Evolutionary conservation across 2,888 invertebrate species (phyloP).

Genomic region (Cerastoderma edule): DNA sequence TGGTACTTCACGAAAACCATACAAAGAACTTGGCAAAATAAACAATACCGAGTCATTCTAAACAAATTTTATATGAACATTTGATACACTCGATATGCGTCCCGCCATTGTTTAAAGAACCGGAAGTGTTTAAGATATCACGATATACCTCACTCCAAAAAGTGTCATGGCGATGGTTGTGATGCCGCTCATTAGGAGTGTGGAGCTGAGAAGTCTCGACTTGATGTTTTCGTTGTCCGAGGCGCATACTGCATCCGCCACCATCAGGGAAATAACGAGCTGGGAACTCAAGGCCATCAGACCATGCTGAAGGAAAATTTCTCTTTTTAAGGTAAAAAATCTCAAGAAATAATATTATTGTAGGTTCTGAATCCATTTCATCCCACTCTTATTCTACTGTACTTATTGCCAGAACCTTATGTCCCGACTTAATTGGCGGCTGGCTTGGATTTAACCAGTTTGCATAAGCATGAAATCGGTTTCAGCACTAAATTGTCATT

Average conservation of each 20-base stretch:
- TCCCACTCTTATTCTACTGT: too few species aligned
- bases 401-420: too few species aligned
- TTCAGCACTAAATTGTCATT: too few species aligned
- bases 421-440: too few species aligned
- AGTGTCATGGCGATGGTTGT: conserved; percentile 48
- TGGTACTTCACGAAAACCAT: too few species aligned
- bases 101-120: not conserved
- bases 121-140: not conserved
- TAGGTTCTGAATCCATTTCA: too few species aligned
- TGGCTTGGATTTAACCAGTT: too few species aligned
- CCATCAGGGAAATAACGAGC: conserved; percentile 43
- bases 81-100: not conserved
- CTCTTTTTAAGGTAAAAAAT: too few species aligned
- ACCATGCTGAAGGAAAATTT: conserved; percentile 50
- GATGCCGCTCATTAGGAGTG: conserved; percentile 50
- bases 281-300: conserved; percentile 32
- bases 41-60: not conserved
- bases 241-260: conserved; percentile 52
- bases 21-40: too few species aligned
- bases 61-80: not conserved
- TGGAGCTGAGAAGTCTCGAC: conserved; percentile 41
- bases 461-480: too few species aligned
- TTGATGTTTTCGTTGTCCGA: conserved; percentile 41
- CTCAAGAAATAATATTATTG: too few species aligned
- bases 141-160: conserved; percentile 48